Evolutionary conservation across 2,797 vertebrate species (phyloP), one percentile per base, ranked within the genome.

Genomic region (Delichon dasypus): DNA sequence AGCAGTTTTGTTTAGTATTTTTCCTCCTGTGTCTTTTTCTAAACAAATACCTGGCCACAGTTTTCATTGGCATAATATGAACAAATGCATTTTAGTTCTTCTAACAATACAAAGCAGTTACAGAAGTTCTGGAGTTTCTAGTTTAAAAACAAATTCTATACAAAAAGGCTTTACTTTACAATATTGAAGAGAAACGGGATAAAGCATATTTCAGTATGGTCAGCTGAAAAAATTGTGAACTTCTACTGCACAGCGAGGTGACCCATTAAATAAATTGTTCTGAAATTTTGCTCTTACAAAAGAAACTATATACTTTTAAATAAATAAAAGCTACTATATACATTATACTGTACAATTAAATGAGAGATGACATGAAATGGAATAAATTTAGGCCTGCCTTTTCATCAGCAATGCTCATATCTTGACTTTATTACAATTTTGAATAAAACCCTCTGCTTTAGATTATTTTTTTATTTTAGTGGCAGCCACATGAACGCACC

Each of bases 311-410:
- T 97, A 96, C 67, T 95, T 97, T 97, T 95, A 99, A 99, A 99
- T 99, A 99, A 99, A 99, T 99, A 98, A 98, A 98, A 97, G 98
- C 98, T 98, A 98, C 97, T 99, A 99, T 99, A 98, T 99, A 99
- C 98, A 99, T 98, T 98, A 98, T 97, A 99, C 98, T 98, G 98
- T 99, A 99, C 99, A 99, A 97, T 95, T 97, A 98, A 97, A 98
- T 98, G 97, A 98, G 97, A 98, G 96, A 98, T 97, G 95, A 98
- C 97, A 97, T 93, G 96, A 97, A 90, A 90, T 91, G 88, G 92
- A 96, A 95, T 95, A 96, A 96, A 91, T 97, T 97, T 95, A 95
- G 79, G 23, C 92, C 85, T 89, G 89, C 75, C 80, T 91, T 97
- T 97, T 89, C 87, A 88, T 92, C 94, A 94, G 60, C 58, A 94